Evolutionary conservation across 2,113 vertebrate genomes (phyloP).

Genomic region (Ophiodon elongatus): DNA sequence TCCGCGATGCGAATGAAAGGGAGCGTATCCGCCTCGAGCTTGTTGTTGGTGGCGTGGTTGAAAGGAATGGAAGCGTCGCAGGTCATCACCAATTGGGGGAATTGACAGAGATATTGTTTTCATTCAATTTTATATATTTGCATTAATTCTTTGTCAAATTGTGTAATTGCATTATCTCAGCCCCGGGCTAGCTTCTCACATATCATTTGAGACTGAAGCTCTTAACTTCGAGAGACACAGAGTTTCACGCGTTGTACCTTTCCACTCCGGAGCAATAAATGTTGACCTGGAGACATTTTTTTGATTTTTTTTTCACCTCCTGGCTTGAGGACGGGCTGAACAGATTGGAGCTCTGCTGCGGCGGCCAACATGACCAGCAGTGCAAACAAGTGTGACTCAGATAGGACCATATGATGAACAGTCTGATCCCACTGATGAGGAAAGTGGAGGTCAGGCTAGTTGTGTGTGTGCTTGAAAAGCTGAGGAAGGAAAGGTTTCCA

Average conservation of each 20-base stretch:
- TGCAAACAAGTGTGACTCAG: conserved; percentile 56
- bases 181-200: not conserved
- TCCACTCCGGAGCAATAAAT: not conserved
- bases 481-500: conserved; percentile 31
- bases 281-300: conserved; percentile 7
- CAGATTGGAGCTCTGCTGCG: conserved; percentile 53
- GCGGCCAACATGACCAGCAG: conserved; percentile 47
- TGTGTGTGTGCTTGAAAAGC: conserved; percentile 14
- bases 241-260: not conserved
- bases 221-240: not conserved
- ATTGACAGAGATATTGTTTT: not conserved
- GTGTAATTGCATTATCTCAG: not conserved
- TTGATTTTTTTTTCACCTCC: conserved; percentile 9
- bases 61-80: not conserved
- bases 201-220: not conserved
- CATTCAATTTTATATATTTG: not conserved
- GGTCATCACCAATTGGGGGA: not conserved
- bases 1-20: not conserved
- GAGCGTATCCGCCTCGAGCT: not conserved
- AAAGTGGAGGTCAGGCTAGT: conserved; percentile 39
- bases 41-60: not conserved
- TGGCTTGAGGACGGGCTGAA: conserved; percentile 13
- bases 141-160: not conserved
- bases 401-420: conserved; percentile 46
- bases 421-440: conserved; percentile 49